Evolutionary conservation across 2,797 vertebrate species (phyloP).

Genomic region (Babyrousa celebensis): DNA sequence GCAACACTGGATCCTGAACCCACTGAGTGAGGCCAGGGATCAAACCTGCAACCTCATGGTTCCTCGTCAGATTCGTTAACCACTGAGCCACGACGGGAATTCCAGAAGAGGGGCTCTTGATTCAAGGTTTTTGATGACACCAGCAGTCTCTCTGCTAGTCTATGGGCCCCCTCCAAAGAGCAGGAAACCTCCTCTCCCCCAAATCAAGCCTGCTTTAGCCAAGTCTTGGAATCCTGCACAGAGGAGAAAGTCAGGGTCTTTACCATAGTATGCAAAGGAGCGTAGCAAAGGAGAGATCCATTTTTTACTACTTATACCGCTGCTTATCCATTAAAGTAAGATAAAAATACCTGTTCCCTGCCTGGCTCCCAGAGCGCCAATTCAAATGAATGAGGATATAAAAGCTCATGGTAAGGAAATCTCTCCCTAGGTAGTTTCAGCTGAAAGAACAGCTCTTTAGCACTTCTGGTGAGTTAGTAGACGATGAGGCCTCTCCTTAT

Average conservation of each 20-base stretch:
- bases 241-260: constrained; percentile 16
- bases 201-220: neutral
- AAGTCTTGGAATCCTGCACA: neutral
- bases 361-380: constrained; percentile 84
- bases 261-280: neutral
- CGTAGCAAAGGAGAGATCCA: constrained; percentile 50
- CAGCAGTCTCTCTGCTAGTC: neutral
- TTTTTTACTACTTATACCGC: constrained; percentile 79
- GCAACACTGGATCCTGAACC: too few relatives aligned
- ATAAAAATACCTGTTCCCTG: constrained; percentile 87
- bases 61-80: too few relatives aligned
- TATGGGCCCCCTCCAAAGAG: neutral
- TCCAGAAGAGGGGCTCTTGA: neutral
- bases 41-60: too few relatives aligned
- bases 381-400: constrained; percentile 88
- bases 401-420: constrained; percentile 86
- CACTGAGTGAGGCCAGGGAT: too few relatives aligned
- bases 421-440: constrained; percentile 85
- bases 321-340: constrained; percentile 87
- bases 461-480: constrained; percentile 79
- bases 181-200: neutral
- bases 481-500: constrained; percentile 63
- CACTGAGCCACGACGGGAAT: too few relatives aligned
- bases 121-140: neutral
- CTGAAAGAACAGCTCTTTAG: constrained; percentile 86